Conservation (phyloP, 1,140 invertebrate genomes). For the Neodiprion lecontei region DNA sequence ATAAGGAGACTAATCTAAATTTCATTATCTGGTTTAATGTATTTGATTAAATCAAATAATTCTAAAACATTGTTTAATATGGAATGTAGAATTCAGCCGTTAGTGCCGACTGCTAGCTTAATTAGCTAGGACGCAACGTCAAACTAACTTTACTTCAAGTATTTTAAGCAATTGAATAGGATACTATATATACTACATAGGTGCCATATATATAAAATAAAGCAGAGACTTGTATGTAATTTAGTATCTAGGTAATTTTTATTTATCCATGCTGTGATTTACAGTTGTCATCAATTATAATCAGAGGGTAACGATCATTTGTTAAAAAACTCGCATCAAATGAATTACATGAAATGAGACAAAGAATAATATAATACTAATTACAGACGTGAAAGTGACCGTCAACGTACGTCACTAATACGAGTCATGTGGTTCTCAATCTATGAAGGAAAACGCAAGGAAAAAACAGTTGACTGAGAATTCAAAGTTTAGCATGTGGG, state of each 20-base stretch:
- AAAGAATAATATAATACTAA: background rate
- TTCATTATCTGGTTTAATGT: background rate
- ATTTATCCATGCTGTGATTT: constrained; percentile 43
- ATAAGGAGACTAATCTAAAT: constrained; percentile 1
- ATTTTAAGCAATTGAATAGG: constrained; percentile 30
- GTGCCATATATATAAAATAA: constrained; percentile 36
- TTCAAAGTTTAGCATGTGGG: too few species aligned
- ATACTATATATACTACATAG: constrained; percentile 21
- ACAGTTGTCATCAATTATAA: constrained; percentile 24
- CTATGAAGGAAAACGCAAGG: background rate
- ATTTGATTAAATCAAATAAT: background rate
- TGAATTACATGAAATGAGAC: background rate
- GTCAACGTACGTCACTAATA: background rate
- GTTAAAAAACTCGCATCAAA: constrained; percentile 1
- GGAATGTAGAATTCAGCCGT: constrained; percentile 6
- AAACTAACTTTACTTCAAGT: constrained; percentile 39
- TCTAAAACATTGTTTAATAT: background rate
- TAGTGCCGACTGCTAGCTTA: constrained; percentile 23
- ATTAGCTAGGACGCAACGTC: constrained; percentile 29
- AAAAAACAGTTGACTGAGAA: background rate
- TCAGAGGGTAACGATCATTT: constrained; percentile 23
- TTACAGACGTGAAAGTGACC: background rate
- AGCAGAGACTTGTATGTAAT: constrained; percentile 38
- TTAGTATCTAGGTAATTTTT: constrained; percentile 41
- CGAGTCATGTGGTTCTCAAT: background rate